These are phyloP conservation scores for Hemiscyllium ocellatum DNA, from an alignment of 2,113 vertebrate genomes.

Conservation along the genomic window DNA sequence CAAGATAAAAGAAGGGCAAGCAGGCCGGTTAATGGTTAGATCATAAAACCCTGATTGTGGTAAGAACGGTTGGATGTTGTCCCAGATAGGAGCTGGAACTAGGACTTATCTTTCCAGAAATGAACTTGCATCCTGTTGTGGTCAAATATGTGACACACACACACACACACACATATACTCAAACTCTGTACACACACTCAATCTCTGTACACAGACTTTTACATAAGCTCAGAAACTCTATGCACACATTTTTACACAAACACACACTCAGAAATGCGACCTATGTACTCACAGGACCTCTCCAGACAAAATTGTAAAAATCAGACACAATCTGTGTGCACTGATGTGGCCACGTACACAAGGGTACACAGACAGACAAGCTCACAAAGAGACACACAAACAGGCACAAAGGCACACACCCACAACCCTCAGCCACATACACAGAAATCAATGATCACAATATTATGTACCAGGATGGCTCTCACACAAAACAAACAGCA, in stretches of 20 bases:
- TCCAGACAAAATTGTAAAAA: not conserved
- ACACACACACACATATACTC: not conserved
- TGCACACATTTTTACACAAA: not conserved
- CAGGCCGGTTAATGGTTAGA: not conserved
- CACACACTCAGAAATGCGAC: not conserved
- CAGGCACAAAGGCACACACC: not conserved
- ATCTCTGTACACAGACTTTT: not conserved
- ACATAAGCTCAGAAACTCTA: not conserved
- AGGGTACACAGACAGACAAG: not conserved
- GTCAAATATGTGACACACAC: not conserved
- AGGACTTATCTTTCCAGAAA: not conserved
- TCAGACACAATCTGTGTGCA: not conserved
- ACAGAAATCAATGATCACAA: not conserved
- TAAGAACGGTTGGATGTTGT: not conserved
- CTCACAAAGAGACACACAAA: not conserved
- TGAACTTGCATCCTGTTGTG: not conserved
- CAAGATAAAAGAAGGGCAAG: not conserved
- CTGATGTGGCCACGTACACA: not conserved
- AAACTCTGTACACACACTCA: not conserved
- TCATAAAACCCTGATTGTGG: not conserved
- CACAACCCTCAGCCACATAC: not conserved
- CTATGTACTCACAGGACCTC: not conserved
- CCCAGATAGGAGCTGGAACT: not conserved
- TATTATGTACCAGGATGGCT: not conserved
- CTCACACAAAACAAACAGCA: not conserved